These are phyloP conservation scores for Conomelus anceps DNA, from an alignment of 2,888 invertebrate species.

Conservation along the genomic window DNA sequence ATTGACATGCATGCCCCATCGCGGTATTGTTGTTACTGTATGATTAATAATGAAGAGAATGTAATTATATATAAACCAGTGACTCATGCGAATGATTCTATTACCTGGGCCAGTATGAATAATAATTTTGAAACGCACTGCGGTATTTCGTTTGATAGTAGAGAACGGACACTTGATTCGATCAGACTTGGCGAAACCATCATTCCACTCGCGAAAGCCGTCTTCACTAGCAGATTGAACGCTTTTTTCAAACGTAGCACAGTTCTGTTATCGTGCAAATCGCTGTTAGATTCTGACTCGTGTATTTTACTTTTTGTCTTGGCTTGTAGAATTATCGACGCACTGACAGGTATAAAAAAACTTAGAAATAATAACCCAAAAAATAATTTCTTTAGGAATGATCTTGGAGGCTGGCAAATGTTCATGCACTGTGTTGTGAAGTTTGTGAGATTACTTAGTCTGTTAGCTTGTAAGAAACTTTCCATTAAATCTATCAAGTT, in stretches of 20 bases:
- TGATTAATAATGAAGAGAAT: background rate
- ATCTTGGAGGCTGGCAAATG: background rate
- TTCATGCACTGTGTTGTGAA: background rate
- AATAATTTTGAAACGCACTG: background rate
- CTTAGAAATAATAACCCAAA: background rate
- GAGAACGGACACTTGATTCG: background rate
- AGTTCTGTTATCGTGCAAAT: background rate
- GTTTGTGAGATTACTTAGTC: background rate
- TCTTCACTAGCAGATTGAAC: background rate
- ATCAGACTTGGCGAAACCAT: slow-evolving; percentile 2
- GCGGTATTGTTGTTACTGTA: background rate
- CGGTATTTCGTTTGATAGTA: slow-evolving; percentile 4
- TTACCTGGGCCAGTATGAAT: slow-evolving; percentile 1
- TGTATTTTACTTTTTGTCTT: background rate
- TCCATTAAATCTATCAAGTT: background rate
- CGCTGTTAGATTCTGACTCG: background rate
- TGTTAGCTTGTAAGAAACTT: background rate
- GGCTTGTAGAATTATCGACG: background rate
- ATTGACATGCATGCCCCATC: background rate
- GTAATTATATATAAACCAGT: background rate
- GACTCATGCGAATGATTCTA: background rate
- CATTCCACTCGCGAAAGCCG: background rate
- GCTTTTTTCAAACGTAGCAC: background rate
- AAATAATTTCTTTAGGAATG: background rate
- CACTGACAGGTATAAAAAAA: background rate